Evolutionary conservation across 2,113 vertebrate genomes (phyloP).

Genomic region (Forbesichthys papilliferus): DNA sequence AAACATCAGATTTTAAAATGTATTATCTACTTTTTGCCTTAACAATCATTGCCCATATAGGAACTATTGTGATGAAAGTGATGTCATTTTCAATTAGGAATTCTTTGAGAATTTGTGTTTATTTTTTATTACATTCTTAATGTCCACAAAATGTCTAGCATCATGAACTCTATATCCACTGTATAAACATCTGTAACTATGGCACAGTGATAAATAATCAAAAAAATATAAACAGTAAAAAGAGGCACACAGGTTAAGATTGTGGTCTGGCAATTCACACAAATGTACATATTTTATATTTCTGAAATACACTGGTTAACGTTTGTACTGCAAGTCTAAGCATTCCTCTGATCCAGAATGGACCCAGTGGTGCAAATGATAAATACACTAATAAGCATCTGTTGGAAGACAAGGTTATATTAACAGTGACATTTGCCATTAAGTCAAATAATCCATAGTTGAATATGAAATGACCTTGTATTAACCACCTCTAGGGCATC

Average conservation of each 20-base stretch:
- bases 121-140: slow-evolving; percentile 12
- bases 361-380: slow-evolving; percentile 38
- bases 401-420: slow-evolving; percentile 21
- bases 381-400: slow-evolving; percentile 66
- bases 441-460: background rate
- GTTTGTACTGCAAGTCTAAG: slow-evolving; percentile 41
- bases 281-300: slow-evolving; percentile 16
- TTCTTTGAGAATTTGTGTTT: slow-evolving; percentile 20
- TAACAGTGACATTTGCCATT: slow-evolving; percentile 5
- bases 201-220: slow-evolving; percentile 50
- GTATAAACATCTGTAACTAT: slow-evolving; percentile 41
- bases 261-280: slow-evolving; percentile 26
- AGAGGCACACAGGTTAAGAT: slow-evolving; percentile 53
- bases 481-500: background rate
- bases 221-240: slow-evolving; percentile 28
- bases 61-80: too few relatives aligned
- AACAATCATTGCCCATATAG: too few relatives aligned
- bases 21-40: too few relatives aligned
- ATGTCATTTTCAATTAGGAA: background rate
- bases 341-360: slow-evolving; percentile 15
- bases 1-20: too few relatives aligned
- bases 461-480: background rate
- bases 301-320: slow-evolving; percentile 29
- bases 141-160: slow-evolving; percentile 12
- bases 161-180: slow-evolving; percentile 37